Base-by-base conservation (phyloP, 2,888 invertebrate species). In the Diplazon laetatorius region DNA sequence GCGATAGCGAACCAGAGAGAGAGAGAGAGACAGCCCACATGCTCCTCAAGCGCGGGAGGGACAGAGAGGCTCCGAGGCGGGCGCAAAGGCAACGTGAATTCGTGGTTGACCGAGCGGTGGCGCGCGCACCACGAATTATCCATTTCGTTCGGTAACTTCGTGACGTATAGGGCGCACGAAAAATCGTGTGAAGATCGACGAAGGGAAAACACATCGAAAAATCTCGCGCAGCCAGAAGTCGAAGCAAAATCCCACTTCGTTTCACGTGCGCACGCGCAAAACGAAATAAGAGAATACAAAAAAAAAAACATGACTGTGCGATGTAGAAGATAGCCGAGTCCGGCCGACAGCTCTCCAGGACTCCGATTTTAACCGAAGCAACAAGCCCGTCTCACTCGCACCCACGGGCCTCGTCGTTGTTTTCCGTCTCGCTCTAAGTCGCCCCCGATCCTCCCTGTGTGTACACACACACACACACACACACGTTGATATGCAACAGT, bases 81-180 rank as follows among this genome's bases (percentile, higher is more conserved):
- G 66, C 87, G 87, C 89, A 89, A 88, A 89, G 88, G 87, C 87
- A 87, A 89, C 86, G 85, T n/a, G n/a, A n/a, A 88, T 89, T 85
- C 85, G 84, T 85, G 70, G 83, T 85, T 82, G 80, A 83, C 87
- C 89, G 88, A 84, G 82, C 83, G 89, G 87, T 87, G 89, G 89
- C 88, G 89, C 87, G 83, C n/a, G 80, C 87, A 83, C 84, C 86
- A 66, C 71, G 48, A 78, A 39, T 59, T 37, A 59, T 59, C 35
- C n/a, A 39, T 37, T 37, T 39, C 16, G 55, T 16, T 35, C 59
- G 59, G 68, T 60, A 30, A 14, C 20, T 18, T 62, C 62, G 10
- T 44, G 12, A 16, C n/a, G n/a, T n/a, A n/a, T n/a, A 16, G 46
- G 3, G 18, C 18, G 2, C 37, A 18, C 30, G 10, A 12, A n/a